Base-by-base conservation (phyloP, 2,888 invertebrate species). In the Drosophila pseudotakahashii region DNA sequence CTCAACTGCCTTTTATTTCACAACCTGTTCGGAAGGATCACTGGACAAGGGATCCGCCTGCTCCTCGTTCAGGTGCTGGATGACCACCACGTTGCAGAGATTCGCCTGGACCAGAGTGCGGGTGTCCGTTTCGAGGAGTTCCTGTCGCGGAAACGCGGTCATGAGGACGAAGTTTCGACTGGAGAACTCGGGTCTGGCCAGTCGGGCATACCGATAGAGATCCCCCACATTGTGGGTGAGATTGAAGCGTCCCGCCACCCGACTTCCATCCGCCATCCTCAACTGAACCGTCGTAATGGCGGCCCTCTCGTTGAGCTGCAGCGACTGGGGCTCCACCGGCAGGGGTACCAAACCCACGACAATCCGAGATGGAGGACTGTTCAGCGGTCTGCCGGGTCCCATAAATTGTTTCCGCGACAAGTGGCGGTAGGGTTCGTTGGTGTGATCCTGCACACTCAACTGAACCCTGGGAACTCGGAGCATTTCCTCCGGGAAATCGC, bases 401-500 rank as follows among this genome's bases (percentile, higher is more conserved):
- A 81, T 64, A 41, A 87, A 88, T 26, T 75, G 77, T 2, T 73
- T 79, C 32, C 79, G 81, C 0, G 81, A 70, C 1, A 73, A 14
- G 5, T 58, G 54, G 6, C 70, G 74, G 52, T 70, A 88, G 0
- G 73, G 61, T 9, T 77, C 75, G 11, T 81, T 76, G 1, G 81
- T 73, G 48, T 86, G 89, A 73, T 84, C 75, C 45, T 77, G 72
- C 6, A 84, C 70, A 36, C 57, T 75, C 0, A 84, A 48, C 52
- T 83, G 67, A 0, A 84, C 54, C 3, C 61, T 68, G 0, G 62
- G 66, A 11, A 32, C 11, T 75, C 73, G 3, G 6, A 58, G 70
- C 73, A 84, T 76, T n/a, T 88, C 84, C 7, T 64, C 32, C 2
- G 84, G 84, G 7, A 73, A 81, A 7, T 84, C 84, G 1, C 87